A percentile compares a stretch with the other conserved stretches of the same genome.
Evolutionary conservation across 2,113 vertebrate species (phyloP).

Genomic region (Gyps fulvus): DNA sequence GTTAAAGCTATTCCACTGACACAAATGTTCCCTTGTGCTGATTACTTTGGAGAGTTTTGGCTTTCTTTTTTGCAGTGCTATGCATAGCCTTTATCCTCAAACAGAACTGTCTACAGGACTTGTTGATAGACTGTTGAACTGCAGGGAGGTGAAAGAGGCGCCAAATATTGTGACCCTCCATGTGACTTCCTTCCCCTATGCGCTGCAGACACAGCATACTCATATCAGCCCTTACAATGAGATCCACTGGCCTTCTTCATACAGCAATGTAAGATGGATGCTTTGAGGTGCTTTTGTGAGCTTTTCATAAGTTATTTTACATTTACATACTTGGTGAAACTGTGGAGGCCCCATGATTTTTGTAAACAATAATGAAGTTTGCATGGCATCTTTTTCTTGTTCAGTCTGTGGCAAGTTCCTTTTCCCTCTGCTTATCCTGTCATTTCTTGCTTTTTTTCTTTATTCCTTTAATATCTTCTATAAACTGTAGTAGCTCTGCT

Average conservation of each 20-base stretch:
- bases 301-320: background rate
- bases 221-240: constrained; percentile 96
- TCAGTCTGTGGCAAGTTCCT: background rate
- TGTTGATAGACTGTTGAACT: constrained; percentile 92
- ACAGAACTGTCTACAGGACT: constrained; percentile 79
- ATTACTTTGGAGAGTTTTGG: constrained; percentile 23
- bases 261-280: constrained; percentile 81
- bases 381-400: background rate
- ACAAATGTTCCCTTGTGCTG: background rate
- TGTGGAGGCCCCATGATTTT: background rate
- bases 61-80: constrained; percentile 61
- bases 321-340: background rate
- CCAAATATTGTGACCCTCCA: constrained; percentile 93
- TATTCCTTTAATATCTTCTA: background rate
- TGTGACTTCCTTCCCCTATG: constrained; percentile 94
- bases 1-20: background rate
- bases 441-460: background rate
- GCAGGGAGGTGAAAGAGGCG: constrained; percentile 88
- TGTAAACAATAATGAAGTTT: background rate
- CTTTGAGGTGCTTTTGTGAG: background rate
- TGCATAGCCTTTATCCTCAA: constrained; percentile 74
- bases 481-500: background rate
- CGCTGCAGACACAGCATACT: constrained; percentile 92
- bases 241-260: constrained; percentile 92
- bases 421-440: background rate